These are phyloP conservation scores for Heliconius nattereri DNA, from an alignment of 1,140 invertebrate genomes.

Conservation along the genomic window DNA sequence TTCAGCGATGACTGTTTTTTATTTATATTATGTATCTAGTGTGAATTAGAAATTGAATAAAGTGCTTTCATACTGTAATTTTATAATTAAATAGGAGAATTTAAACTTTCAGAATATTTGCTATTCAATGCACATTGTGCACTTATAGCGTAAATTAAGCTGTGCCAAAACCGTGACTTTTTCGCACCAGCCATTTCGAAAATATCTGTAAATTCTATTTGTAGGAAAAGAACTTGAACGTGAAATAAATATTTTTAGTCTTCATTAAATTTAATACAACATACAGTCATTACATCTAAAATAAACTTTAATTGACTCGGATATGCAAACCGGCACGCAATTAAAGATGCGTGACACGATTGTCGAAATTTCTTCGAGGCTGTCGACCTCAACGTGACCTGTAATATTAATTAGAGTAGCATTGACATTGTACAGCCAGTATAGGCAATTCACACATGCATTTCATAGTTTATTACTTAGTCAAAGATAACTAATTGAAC, in stretches of 20 bases:
- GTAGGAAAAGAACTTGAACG: too few relatives aligned
- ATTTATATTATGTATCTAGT: background rate
- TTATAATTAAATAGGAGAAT: background rate
- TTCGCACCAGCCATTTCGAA: too few relatives aligned
- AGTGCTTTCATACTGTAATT: background rate
- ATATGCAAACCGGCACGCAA: slow-evolving; percentile 28
- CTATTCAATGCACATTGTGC: too few relatives aligned
- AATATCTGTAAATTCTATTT: too few relatives aligned
- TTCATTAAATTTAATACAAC: too few relatives aligned
- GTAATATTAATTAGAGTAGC: slow-evolving; percentile 36
- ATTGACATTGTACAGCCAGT: slow-evolving; percentile 39
- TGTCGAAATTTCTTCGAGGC: slow-evolving; percentile 45
- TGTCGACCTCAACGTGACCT: slow-evolving; percentile 44
- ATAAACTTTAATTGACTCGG: slow-evolving; percentile 25
- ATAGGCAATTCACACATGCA: slow-evolving; percentile 5
- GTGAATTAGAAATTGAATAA: background rate
- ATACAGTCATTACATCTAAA: background rate
- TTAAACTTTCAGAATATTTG: too few relatives aligned
- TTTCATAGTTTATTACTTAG: too few relatives aligned
- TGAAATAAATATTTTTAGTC: too few relatives aligned
- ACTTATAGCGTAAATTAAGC: too few relatives aligned
- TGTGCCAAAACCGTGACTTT: too few relatives aligned
- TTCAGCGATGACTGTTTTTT: too few relatives aligned
- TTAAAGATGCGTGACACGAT: slow-evolving; percentile 42
- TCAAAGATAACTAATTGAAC: background rate